Evolutionary conservation across 2,113 vertebrate species (phyloP).

Genomic region (Campylorhamphus procurvoides): DNA sequence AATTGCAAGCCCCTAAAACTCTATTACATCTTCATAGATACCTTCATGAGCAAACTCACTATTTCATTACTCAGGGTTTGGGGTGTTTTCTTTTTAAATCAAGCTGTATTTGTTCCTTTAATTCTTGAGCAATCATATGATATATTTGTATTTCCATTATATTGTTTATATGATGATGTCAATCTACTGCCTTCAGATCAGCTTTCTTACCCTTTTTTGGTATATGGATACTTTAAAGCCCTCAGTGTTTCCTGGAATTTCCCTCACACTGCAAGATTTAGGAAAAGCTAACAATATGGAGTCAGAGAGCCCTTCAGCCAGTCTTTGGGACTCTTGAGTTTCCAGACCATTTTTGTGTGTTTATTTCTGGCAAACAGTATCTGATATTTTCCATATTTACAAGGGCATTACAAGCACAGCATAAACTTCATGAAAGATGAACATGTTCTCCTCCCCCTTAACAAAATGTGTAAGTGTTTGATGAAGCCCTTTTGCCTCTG

Average conservation of each 20-base stretch:
- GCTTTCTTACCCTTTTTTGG: neutral
- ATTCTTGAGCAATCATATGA: neutral
- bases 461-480: neutral
- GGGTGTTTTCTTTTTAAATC: neutral
- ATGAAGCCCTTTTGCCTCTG: neutral
- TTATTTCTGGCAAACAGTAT: neutral
- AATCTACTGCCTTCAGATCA: neutral
- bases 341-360: neutral
- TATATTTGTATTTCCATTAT: neutral
- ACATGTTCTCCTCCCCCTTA: neutral
- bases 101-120: neutral
- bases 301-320: neutral
- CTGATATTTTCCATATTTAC: neutral
- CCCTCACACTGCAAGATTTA: neutral
- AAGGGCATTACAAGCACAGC: neutral
- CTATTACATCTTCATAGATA: neutral
- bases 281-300: neutral
- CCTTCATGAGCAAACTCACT: neutral
- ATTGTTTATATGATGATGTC: neutral
- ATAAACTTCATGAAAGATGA: neutral
- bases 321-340: neutral
- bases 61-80: neutral
- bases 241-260: neutral
- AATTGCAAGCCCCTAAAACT: neutral
- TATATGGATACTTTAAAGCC: neutral